Evolutionary conservation across 2,113 vertebrate genomes (phyloP), one percentile per base, ranked within the genome.

Genomic region (Melanocharis versteri): DNA sequence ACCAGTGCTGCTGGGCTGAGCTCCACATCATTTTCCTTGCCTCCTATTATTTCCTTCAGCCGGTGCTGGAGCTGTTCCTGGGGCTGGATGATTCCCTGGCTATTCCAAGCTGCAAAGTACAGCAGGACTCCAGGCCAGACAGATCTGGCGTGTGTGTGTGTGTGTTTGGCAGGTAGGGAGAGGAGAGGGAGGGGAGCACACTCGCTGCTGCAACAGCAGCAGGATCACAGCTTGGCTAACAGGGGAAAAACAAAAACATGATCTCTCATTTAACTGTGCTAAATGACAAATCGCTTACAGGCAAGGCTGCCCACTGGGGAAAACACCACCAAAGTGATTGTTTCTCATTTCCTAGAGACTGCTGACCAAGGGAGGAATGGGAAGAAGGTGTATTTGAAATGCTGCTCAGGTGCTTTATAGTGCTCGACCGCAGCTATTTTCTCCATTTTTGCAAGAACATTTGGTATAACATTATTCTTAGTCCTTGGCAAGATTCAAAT

Each of bases 251-350:
- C 66, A 79, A 84, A 93, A 76, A 61, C 68, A 82, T 89, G 75
- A 95, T 96, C 95, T 96, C 90, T 96, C 93, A 93, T 95, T 96
- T 96, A 96, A 71, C 66, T 15, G 48, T 26, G 86, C 81, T 95
- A 93, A 96, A 94, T 93, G 94, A 96, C 93, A 97, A 95, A 96
- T 87, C 47, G 64, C 81, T 96, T 83, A 87, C 95, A 93, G 97
- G 87, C 86, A 94, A 72, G 83, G 86, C 83, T 76, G 90, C 90
- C 91, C 94, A 70, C 89, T 76, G 68, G 95, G 94, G 94, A 95
- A 83, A 95, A 71, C 86, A 92, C 69, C 83, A 89, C 8, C 35
- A 91, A 95, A 93, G 77, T 47, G 72, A 91, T 88, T 92, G 90
- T 92, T 92, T 95, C 94, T 96, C 83, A 96, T 94, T 95, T 95